phyloP scores from a whole-genome alignment of 2,113 vertebrate genomes.

The Pelmatolapia mariae region DNA sequence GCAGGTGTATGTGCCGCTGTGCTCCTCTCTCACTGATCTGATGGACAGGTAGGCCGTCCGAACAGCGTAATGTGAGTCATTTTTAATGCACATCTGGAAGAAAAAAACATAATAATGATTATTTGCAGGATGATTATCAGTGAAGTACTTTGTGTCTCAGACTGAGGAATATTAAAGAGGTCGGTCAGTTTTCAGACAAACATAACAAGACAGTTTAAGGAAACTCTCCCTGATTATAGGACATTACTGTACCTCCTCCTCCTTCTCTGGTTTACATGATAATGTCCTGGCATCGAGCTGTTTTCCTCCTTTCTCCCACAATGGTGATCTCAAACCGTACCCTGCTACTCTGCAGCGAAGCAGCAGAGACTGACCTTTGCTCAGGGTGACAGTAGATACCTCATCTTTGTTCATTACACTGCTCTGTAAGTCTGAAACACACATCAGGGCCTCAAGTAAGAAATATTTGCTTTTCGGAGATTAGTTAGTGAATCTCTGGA shows the following conservation, averaged over 20 bases:
- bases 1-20: conserved; percentile 76
- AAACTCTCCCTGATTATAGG: neutral
- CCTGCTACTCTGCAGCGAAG: conserved; percentile 18
- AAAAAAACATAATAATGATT: neutral
- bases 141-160: neutral
- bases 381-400: conserved; percentile 26
- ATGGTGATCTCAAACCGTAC: fast-evolving
- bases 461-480: neutral
- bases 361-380: conserved; percentile 46
- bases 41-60: conserved; percentile 38
- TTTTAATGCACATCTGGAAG: conserved; percentile 34
- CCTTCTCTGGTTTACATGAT: neutral
- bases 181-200: neutral
- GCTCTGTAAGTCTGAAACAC: conserved; percentile 27
- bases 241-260: conserved; percentile 26
- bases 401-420: neutral
- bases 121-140: neutral
- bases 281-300: fast-evolving
- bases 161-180: neutral
- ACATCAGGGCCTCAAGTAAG: neutral
- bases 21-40: neutral
- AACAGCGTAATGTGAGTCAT: fast-evolving
- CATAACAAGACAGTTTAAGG: neutral
- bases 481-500: neutral
- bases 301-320: conserved; percentile 13